These are phyloP conservation scores for Sarcophaga carnaria DNA, from an alignment of 2,888 invertebrate genomes.

Conservation along the genomic window DNA sequence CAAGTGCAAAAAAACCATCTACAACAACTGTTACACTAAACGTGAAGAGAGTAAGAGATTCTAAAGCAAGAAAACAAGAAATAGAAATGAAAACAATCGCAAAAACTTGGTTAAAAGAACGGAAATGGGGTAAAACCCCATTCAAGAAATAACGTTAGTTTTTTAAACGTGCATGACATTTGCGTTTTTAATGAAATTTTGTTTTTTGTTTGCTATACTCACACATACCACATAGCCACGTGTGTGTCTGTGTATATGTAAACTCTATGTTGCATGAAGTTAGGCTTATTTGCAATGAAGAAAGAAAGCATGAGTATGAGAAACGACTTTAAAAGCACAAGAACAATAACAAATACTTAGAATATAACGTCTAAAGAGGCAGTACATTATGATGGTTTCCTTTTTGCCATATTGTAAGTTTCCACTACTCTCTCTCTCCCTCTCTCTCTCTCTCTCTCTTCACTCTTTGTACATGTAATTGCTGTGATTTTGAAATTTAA, in stretches of 20 bases:
- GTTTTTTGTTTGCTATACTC: not conserved
- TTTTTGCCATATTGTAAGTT: not conserved
- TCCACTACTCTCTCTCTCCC: not conserved
- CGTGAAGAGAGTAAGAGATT: not conserved
- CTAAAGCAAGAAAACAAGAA: conserved; percentile 7
- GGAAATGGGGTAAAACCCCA: conserved; percentile 64
- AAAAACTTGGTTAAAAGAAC: conserved; percentile 60
- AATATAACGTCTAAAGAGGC: not conserved
- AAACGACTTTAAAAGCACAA: conserved; percentile 1
- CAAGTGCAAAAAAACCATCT: conserved; percentile 16
- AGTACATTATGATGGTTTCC: conserved; percentile 54
- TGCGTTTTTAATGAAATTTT: conserved; percentile 65
- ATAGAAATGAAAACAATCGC: conserved; percentile 31
- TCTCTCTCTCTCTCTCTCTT: not conserved
- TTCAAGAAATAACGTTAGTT: conserved; percentile 65
- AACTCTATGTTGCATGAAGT: conserved; percentile 57
- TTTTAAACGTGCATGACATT: conserved; percentile 65
- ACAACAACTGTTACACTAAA: conserved; percentile 53
- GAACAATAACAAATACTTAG: not conserved
- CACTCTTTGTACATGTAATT: conserved; percentile 4
- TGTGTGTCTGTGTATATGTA: not conserved
- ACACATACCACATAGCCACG: not conserved
- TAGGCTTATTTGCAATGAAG: conserved; percentile 34
- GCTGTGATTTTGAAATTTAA: conserved; percentile 58
- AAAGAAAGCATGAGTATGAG: not conserved